Conservation (phyloP, 2,888 invertebrate genomes). For the Apodemia duryi region DNA sequence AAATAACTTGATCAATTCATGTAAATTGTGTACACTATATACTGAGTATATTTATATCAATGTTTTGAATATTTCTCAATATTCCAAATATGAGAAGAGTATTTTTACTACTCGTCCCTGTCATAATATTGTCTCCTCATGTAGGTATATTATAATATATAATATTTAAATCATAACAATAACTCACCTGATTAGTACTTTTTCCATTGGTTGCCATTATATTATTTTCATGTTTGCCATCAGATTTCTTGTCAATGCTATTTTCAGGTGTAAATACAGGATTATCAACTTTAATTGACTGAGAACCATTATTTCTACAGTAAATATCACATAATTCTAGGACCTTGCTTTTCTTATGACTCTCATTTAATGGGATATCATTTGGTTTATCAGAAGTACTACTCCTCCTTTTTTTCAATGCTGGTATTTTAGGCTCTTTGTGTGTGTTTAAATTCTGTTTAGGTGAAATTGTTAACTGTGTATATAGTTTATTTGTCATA, state of each 20-base stretch:
- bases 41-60: no score
- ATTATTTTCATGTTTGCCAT: constrained; percentile 48
- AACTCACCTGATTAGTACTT: constrained; percentile 50
- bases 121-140: no score
- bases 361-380: constrained; percentile 55
- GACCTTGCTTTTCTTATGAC: constrained; percentile 58
- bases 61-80: no score
- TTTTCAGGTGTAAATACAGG: constrained; percentile 49
- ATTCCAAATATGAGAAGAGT: no score
- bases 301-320: constrained; percentile 52
- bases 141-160: no score
- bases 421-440: constrained; percentile 63
- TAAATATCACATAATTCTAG: constrained; percentile 63
- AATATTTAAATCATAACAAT: not conserved
- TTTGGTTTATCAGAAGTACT: constrained; percentile 72
- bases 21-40: no score
- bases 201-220: constrained; percentile 61
- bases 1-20: no score
- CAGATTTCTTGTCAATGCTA: constrained; percentile 59
- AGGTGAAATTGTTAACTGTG: constrained; percentile 68
- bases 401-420: constrained; percentile 65
- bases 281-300: constrained; percentile 52
- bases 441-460: constrained; percentile 53
- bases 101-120: no score
- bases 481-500: constrained; percentile 67